These are phyloP conservation scores for Phoxinus dragarum DNA, from an alignment of 2,797 vertebrate genomes.

Conservation along the genomic window DNA sequence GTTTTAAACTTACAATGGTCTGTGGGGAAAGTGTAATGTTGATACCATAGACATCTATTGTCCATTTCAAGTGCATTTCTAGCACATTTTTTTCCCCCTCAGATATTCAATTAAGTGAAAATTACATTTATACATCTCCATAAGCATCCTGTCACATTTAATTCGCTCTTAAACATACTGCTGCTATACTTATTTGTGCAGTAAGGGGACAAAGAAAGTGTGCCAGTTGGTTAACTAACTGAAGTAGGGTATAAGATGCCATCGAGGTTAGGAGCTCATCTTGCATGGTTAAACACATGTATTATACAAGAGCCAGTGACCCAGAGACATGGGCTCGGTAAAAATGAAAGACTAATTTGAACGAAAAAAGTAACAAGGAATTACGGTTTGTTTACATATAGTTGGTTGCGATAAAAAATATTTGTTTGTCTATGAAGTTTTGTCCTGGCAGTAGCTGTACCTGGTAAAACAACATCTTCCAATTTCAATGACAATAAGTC, in stretches of 20 bases:
- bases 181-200: not conserved
- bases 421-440: not conserved
- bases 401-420: not conserved
- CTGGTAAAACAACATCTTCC: not conserved
- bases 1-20: not conserved
- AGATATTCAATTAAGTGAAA: not conserved
- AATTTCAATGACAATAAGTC: not conserved
- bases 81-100: not conserved
- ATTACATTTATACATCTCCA: not conserved
- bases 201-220: not conserved
- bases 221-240: slow-evolving; percentile 32
- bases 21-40: not conserved
- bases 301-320: slow-evolving; percentile 54
- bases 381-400: not conserved
- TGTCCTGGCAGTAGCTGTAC: not conserved
- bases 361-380: not conserved
- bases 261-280: slow-evolving; percentile 12
- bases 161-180: not conserved
- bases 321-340: not conserved
- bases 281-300: slow-evolving; percentile 49
- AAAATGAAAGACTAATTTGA: not conserved
- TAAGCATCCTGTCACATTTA: not conserved
- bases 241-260: slow-evolving; percentile 11
- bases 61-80: not conserved
- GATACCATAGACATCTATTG: not conserved